These are phyloP conservation scores for Circaetus gallicus DNA, from an alignment of 2,113 vertebrate species.

Conservation along the genomic window DNA sequence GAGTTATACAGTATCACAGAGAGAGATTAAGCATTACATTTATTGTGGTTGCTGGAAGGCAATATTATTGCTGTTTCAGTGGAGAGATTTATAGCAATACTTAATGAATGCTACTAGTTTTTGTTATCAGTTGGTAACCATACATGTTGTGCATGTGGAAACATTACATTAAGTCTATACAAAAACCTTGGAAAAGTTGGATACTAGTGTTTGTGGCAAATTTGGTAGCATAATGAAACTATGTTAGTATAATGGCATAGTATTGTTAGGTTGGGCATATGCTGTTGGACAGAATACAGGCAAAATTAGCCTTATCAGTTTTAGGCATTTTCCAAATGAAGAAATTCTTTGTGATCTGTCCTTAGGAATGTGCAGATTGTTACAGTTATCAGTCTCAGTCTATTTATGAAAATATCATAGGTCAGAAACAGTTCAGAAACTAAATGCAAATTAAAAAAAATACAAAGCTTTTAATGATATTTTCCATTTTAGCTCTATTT, in stretches of 20 bases:
- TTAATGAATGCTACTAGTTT: slow-evolving; percentile 65
- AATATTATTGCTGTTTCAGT: slow-evolving; percentile 56
- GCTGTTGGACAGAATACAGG: background rate
- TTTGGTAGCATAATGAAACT: slow-evolving; percentile 2
- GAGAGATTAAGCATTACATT: slow-evolving; percentile 67
- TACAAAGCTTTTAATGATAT: slow-evolving; percentile 14
- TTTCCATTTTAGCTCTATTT: slow-evolving; percentile 31
- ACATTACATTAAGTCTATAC: slow-evolving; percentile 33
- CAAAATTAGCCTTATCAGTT: background rate
- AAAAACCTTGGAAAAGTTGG: slow-evolving; percentile 37
- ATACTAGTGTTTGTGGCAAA: slow-evolving; percentile 13
- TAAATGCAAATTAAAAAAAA: background rate
- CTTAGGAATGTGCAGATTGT: slow-evolving; percentile 13
- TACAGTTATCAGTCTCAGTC: slow-evolving; percentile 15
- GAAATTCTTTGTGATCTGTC: background rate
- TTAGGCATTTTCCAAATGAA: slow-evolving; percentile 32
- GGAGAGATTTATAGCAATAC: slow-evolving; percentile 64
- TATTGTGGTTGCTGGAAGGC: slow-evolving; percentile 63
- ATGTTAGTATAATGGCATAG: background rate
- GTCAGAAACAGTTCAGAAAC: slow-evolving; percentile 40
- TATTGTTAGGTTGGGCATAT: background rate
- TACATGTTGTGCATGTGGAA: background rate
- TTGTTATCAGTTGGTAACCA: slow-evolving; percentile 61
- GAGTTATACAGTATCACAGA: slow-evolving; percentile 53
- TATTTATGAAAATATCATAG: slow-evolving; percentile 47